Base-by-base conservation (phyloP, 2,113 vertebrate species). In the Haemorhous mexicanus region DNA sequence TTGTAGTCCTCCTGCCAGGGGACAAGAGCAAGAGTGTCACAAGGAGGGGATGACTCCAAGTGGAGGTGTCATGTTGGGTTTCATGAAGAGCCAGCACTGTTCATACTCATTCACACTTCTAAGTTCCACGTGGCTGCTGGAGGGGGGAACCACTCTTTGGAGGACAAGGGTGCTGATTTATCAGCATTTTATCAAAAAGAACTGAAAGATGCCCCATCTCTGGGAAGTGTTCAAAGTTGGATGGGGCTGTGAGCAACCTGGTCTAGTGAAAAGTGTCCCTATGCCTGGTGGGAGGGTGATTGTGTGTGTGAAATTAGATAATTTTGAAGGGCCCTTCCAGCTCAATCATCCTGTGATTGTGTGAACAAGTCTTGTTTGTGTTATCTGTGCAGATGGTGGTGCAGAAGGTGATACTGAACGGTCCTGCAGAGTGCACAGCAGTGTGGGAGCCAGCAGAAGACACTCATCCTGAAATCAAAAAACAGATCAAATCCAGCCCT, bases 1-100 rank as follows among this genome's bases (percentile, higher is more conserved):
- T 99, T 98, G 95, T 99, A 99, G 94, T 99, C 98, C 95, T 99
- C 98, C 98, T 99, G 95, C 30, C 87, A 89, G 70, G 64, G 77
- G 20, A 84, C 39, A 93, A 39, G 12, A 75, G n/a, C 15, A 50
- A 28, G 13, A 3, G 27, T 18, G 20, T 85, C 75, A 72, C 20
- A 6, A 28, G 10, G 13, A 27, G 35, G 16, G 35, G 37, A 26
- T 49, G 44, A 11, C 20, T 35, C 24, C 23, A 20, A 7, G 17
- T 14, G 11, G 9, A 11, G 11, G 3, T 33, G 59, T 44, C 41
- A 8, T 0, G 0, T 1, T 46, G 47, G 41, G 28, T 56, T 37
- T 37, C 52, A 11, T 56, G n/a, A 32, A 18, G 14, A 9, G 6
- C 20, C 62, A 61, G 9, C 14, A 3, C 33, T 39, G 13, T n/a